These are phyloP conservation scores for Palythoa caribaeorum DNA, from an alignment of 92 coral and sea anemone genomes.

Conservation along the genomic window DNA sequence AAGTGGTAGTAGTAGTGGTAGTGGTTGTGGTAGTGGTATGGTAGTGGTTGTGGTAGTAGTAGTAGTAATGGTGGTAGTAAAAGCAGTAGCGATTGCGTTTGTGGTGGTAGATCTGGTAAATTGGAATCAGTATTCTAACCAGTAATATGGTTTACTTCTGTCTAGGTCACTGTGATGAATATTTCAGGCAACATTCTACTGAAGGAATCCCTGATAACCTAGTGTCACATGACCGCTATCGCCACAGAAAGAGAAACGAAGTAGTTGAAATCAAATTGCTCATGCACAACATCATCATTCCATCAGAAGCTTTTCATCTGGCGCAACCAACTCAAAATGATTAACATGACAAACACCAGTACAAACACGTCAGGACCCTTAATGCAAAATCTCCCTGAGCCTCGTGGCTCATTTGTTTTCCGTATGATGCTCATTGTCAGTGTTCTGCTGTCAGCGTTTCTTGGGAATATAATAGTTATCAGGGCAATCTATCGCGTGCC, in stretches of 20 bases:
- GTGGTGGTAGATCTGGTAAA: not conserved
- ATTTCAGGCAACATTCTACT: no score
- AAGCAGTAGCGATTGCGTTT: not conserved
- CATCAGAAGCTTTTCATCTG: not conserved
- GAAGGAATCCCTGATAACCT: no score
- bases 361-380: not conserved
- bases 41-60: not conserved
- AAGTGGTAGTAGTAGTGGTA: not conserved
- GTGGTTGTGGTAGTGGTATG: not conserved
- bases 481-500: slow-evolving; percentile 8
- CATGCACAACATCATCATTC: not conserved
- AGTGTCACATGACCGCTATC: no score
- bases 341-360: not conserved
- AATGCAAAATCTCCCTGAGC: not conserved
- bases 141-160: not conserved
- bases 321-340: not conserved
- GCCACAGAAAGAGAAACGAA: not conserved
- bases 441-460: slow-evolving; percentile 22
- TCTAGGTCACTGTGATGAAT: no score
- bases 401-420: slow-evolving; percentile 3
- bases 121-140: not conserved
- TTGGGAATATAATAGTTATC: slow-evolving; percentile 25
- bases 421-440: slow-evolving; percentile 18
- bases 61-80: not conserved
- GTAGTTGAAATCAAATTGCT: not conserved